A percentile compares a stretch with the other conserved stretches of the same genome.
Evolutionary conservation across 2,797 vertebrate genomes (phyloP).

Genomic region (Eulemur coronatus): DNA sequence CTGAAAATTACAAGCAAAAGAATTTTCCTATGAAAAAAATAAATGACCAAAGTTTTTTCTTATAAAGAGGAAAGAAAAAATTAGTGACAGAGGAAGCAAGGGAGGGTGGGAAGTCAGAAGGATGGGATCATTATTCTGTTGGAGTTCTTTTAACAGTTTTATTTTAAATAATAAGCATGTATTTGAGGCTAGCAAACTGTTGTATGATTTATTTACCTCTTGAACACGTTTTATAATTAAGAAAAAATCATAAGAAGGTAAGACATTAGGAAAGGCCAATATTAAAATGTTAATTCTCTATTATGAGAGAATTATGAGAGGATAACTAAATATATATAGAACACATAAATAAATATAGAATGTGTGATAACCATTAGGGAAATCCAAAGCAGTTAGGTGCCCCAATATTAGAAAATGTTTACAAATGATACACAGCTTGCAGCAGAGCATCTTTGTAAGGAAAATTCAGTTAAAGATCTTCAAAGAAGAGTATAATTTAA

Average conservation of each 20-base stretch:
- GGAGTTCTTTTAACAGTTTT: background rate
- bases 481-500: background rate
- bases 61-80: background rate
- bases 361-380: background rate
- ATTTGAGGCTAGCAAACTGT: background rate
- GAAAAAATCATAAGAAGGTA: background rate
- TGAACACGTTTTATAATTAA: background rate
- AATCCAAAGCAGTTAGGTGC: background rate
- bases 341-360: background rate
- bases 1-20: background rate
- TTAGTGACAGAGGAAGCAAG: too few relatives aligned
- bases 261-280: background rate
- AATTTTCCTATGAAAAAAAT: background rate
- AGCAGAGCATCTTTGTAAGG: background rate
- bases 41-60: background rate
- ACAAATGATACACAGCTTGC: background rate
- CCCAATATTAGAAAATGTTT: background rate
- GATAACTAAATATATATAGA: background rate
- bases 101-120: rapidly evolving
- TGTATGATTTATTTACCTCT: background rate
- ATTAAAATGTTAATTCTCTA: background rate
- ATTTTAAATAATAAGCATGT: background rate
- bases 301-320: background rate
- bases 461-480: background rate
- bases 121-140: background rate